Conservation (phyloP, 1,140 invertebrate genomes). For the Solenopsis invicta region DNA sequence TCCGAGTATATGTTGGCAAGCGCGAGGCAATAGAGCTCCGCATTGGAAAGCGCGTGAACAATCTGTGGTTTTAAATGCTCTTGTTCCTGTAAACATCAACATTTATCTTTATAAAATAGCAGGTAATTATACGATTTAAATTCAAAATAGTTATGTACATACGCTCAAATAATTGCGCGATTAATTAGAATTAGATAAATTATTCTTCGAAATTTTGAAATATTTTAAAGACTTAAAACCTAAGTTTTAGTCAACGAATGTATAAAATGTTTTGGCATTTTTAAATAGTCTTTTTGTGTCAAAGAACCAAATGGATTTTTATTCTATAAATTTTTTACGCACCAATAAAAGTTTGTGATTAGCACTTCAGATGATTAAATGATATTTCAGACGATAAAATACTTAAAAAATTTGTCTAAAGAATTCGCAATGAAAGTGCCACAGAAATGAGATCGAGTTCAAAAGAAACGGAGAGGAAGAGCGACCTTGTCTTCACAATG, state of each 20-base stretch:
- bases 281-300: not conserved
- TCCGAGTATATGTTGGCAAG: conserved; percentile 98
- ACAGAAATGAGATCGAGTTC: conserved; percentile 32
- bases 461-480: not conserved
- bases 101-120: conserved; percentile 1
- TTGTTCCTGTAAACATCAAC: conserved; percentile 90
- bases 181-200: conserved; percentile 9
- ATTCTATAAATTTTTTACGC: not conserved
- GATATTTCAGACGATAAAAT: not conserved
- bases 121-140: not conserved
- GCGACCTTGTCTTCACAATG: conserved; percentile 12
- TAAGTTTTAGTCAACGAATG: not conserved
- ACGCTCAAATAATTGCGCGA: not conserved
- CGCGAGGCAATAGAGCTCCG: conserved; percentile 98
- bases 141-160: not conserved
- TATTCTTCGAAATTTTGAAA: not conserved
- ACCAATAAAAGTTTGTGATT: conserved; percentile 9
- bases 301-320: not conserved
- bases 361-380: not conserved
- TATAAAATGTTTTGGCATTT: not conserved
- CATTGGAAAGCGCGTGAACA: conserved; percentile 96
- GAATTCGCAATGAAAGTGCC: conserved; percentile 9
- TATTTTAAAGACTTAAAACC: not conserved
- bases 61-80: conserved; percentile 98
- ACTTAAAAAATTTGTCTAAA: conserved; percentile 1